Evolutionary conservation across 1,140 invertebrate genomes (phyloP).

Genomic region (Arctopsyche grandis): DNA sequence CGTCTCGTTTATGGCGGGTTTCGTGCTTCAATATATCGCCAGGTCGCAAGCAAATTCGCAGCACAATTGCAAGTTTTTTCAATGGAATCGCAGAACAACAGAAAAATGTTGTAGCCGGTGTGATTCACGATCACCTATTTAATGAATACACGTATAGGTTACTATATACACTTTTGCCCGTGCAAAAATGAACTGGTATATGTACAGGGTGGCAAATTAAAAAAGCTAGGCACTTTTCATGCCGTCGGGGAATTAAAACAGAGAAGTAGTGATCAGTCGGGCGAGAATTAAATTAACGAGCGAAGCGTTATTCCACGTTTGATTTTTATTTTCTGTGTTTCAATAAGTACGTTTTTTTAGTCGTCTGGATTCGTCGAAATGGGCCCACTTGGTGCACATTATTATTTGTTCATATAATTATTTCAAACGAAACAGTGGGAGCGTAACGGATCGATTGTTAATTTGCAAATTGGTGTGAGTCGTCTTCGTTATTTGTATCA

Average conservation of each 20-base stretch:
- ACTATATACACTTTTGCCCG: not conserved
- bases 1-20: not conserved
- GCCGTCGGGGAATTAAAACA: conserved; percentile 36
- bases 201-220: not conserved
- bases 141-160: not conserved
- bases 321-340: not conserved
- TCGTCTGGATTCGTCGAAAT: no score
- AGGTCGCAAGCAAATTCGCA: conserved; percentile 24
- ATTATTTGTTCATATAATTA: not conserved
- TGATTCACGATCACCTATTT: not conserved
- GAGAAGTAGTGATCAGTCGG: conserved; percentile 37
- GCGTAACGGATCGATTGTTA: no score
- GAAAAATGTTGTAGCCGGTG: conserved; percentile 17
- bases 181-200: not conserved
- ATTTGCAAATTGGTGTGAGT: no score
- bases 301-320: not conserved
- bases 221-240: conserved; percentile 5
- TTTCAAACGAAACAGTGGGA: no score
- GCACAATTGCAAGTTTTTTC: conserved; percentile 35
- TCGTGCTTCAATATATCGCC: not conserved
- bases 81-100: conserved; percentile 35
- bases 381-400: not conserved
- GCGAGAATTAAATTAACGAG: conserved; percentile 40
- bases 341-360: not conserved
- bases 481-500: no score